phyloP scores from a whole-genome alignment of 2,888 invertebrate species.

The Rhagium mordax region DNA sequence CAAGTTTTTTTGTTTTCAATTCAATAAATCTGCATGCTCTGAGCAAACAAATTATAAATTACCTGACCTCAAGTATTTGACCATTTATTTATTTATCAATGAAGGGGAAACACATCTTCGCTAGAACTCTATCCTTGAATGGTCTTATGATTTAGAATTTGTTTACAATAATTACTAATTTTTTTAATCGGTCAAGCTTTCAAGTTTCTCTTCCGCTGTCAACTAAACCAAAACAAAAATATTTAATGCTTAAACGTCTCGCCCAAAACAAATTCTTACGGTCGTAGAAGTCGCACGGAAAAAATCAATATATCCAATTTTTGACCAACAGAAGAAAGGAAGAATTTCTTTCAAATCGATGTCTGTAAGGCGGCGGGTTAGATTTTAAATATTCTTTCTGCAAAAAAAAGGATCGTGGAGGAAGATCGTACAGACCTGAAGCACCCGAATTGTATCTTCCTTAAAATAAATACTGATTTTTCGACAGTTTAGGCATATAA shows the following conservation, averaged over 20 bases:
- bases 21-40: not conserved
- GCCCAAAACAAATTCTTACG: too few species aligned
- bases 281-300: too few species aligned
- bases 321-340: too few species aligned
- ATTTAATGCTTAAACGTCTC: not conserved
- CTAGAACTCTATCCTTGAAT: constrained; percentile 20
- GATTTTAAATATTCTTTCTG: too few species aligned
- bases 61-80: constrained; percentile 20
- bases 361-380: too few species aligned
- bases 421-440: too few species aligned
- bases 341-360: too few species aligned
- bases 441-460: too few species aligned
- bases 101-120: constrained; percentile 20
- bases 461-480: too few species aligned
- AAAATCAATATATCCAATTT: too few species aligned
- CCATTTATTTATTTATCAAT: constrained; percentile 16
- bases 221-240: not conserved
- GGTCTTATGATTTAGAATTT: constrained; percentile 4
- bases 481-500: too few species aligned
- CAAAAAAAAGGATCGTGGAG: too few species aligned
- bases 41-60: constrained; percentile 9
- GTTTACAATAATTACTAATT: not conserved
- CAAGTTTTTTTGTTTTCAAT: constrained; percentile 1
- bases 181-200: not conserved
- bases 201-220: not conserved